These are phyloP conservation scores for Lysandra coridon DNA, from an alignment of 2,888 invertebrate species.

Conservation along the genomic window DNA sequence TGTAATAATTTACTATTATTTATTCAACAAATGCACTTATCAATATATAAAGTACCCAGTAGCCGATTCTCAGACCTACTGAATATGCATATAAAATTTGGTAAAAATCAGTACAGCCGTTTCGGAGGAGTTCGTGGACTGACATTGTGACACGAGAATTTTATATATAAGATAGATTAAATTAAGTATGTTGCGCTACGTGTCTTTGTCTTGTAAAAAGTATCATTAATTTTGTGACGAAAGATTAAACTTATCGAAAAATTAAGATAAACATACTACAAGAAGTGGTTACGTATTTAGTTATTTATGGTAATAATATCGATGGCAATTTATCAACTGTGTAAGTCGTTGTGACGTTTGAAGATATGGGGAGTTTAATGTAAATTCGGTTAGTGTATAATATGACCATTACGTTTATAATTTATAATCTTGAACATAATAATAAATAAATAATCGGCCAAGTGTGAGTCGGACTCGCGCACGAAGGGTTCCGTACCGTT, in stretches of 20 bases:
- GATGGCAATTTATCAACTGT: slow-evolving; percentile 19
- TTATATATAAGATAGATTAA: no score
- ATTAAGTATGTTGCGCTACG: neutral
- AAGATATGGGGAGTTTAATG: neutral
- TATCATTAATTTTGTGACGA: slow-evolving; percentile 21
- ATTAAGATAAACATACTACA: slow-evolving; percentile 16
- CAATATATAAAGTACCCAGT: no score
- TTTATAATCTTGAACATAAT: neutral
- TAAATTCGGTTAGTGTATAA: neutral
- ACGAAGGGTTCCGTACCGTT: no score
- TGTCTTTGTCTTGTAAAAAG: neutral
- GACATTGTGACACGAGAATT: no score
- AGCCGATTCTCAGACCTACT: no score
- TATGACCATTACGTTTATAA: neutral
- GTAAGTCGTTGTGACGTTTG: slow-evolving; percentile 6
- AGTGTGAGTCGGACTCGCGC: no score
- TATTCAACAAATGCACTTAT: no score
- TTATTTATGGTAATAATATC: slow-evolving; percentile 23
- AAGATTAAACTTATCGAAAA: slow-evolving; percentile 15
- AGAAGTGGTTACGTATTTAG: slow-evolving; percentile 21
- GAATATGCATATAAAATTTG: no score
- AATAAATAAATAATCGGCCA: neutral
- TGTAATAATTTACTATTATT: no score
- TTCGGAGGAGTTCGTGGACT: no score
- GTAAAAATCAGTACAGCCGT: no score